phyloP scores from a whole-genome alignment of 2,888 invertebrate species.

The Apoda limacodes region DNA sequence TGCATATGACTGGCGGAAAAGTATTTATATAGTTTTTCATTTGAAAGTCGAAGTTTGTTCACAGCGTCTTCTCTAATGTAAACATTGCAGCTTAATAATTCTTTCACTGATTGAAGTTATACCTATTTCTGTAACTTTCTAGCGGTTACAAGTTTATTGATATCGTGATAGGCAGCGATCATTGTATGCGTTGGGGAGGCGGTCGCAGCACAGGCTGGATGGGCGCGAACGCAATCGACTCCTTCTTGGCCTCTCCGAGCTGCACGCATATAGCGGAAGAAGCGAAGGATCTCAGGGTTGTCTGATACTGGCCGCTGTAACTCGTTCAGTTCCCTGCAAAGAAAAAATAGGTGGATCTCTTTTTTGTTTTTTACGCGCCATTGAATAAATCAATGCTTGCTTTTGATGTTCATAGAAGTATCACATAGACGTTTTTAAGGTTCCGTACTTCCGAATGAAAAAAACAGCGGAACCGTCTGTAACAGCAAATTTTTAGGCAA shows the following conservation, averaged over 20 bases:
- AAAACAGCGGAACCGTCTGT: too few species aligned
- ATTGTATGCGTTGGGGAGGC: conserved; percentile 81
- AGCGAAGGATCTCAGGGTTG: conserved; percentile 87
- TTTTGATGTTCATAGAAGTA: too few species aligned
- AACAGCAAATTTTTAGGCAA: too few species aligned
- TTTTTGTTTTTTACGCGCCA: background rate
- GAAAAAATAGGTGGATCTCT: background rate
- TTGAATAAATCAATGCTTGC: background rate
- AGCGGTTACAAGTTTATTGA: conserved; percentile 88
- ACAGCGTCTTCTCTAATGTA: too few species aligned
- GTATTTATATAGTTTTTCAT: too few species aligned
- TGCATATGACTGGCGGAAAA: too few species aligned
- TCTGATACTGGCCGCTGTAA: conserved; percentile 86
- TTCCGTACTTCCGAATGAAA: too few species aligned
- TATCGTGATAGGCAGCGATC: conserved; percentile 88
- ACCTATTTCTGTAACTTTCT: conserved; percentile 67
- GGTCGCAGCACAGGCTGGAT: conserved; percentile 73
- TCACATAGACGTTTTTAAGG: too few species aligned
- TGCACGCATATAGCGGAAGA: conserved; percentile 92
- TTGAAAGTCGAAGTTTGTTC: too few species aligned
- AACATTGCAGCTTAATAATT: too few species aligned
- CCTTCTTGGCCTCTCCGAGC: conserved; percentile 89
- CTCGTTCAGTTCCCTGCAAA: conserved; percentile 84
- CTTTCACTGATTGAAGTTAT: too few species aligned
- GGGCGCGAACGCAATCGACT: conserved; percentile 75